Evolutionary conservation across 2,888 invertebrate species (phyloP), one percentile per base, ranked within the genome.

Genomic region (Phengaris arion): DNA sequence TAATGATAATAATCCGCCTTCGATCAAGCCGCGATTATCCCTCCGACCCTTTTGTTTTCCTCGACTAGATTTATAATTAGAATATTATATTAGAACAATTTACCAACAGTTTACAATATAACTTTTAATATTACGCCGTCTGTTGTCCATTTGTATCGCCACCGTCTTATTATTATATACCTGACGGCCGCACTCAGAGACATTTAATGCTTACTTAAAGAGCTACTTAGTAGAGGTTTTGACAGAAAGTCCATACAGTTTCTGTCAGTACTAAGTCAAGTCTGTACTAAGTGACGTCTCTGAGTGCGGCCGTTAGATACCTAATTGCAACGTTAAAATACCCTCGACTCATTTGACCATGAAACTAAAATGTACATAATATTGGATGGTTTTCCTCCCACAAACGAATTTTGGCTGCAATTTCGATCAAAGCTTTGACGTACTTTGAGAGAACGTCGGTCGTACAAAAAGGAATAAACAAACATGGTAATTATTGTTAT

Each of bases 11-110:
- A 22, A 59, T 22, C 59, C 59, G 59, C 59, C 59, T 59, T 59
- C 22, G 59, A 59, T 59, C 59, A 59, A 35, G 22, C 59, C 59
- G 10, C 9, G 59, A 59, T 59, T 59, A 59, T 10, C 59, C 59
- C 52, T 52, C 52, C 59, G 59, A 59, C 59, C 22, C 59, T 59
- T 59, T 59, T 59, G 59, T 59, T 59, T 59, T 22, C 59, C 59
- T 59, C 59, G 22, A 59, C 22, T 22, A 59, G 22, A 59, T 59
- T 59, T 59, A 10, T 59, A 22, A 59, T 59, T 59, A 59, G 59
- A 59, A 22, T 59, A 59, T 59, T 22, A 22, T 59, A 59, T 22
- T 59, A 22, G 22, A 59, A 59, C 22, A 22, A 59, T 59, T 22
- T 15, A 59, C 15, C 15, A 15, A 57, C 22, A 22, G 9, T 22